Conservation (phyloP, 2,888 invertebrate genomes). For the Phlogophora meticulosa region DNA sequence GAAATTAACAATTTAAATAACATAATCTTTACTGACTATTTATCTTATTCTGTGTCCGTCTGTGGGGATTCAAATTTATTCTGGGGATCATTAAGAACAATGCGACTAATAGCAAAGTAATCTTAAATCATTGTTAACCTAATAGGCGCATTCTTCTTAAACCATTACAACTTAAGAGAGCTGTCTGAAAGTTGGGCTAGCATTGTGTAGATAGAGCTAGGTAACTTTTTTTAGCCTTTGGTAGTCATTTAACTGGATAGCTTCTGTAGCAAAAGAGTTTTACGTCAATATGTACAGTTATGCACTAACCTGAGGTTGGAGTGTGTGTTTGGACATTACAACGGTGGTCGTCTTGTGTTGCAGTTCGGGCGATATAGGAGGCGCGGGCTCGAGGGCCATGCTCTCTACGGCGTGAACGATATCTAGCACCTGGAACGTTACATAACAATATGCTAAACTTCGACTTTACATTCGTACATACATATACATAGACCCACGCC, state of each 20-base stretch:
- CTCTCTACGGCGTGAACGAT: constrained; percentile 97
- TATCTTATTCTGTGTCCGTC: constrained; percentile 43
- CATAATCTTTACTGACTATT: background rate
- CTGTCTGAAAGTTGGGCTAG: constrained; percentile 8
- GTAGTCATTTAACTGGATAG: constrained; percentile 7
- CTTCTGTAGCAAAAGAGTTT: constrained; percentile 9
- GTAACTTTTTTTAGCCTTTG: background rate
- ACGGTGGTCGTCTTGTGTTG: constrained; percentile 97
- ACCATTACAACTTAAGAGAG: background rate
- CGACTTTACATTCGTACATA: too few relatives aligned
- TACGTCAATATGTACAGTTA: constrained; percentile 11
- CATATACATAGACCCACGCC: too few relatives aligned
- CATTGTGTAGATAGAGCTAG: background rate
- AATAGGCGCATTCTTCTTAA: constrained; percentile 7
- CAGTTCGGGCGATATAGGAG: constrained; percentile 94
- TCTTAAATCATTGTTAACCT: background rate
- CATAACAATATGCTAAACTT: too few relatives aligned
- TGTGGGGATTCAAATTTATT: constrained; percentile 27
- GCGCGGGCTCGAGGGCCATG: constrained; percentile 92
- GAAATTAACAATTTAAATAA: background rate
- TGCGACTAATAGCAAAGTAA: background rate
- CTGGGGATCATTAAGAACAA: constrained; percentile 12
- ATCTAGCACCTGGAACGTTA: constrained; percentile 93
- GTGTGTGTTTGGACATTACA: constrained; percentile 98
- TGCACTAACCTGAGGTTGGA: constrained; percentile 93